Conservation (phyloP, 2,113 vertebrate species). For the Ciconia maguari region DNA sequence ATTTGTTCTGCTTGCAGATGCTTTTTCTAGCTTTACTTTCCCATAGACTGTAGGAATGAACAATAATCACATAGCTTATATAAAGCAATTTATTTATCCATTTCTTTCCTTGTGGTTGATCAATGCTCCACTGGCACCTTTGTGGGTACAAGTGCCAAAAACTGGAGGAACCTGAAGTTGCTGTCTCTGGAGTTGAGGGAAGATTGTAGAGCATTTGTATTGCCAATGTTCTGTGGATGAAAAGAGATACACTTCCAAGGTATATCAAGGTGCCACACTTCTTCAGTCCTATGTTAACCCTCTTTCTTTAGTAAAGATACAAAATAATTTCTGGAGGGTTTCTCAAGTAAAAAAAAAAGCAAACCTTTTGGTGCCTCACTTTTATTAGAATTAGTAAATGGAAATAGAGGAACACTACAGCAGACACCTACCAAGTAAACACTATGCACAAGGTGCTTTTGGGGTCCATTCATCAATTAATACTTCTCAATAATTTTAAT, state of each 20-base stretch:
- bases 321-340: neutral
- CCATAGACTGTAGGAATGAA: neutral
- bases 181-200: neutral
- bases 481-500: neutral
- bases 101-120: neutral
- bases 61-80: neutral
- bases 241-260: neutral
- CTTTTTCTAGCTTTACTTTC: neutral
- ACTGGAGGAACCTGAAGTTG: neutral
- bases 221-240: neutral
- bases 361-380: neutral
- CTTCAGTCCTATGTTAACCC: neutral
- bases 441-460: neutral
- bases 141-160: neutral
- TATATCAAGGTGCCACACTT: neutral
- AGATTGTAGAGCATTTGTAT: neutral
- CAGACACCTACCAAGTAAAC: neutral
- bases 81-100: neutral
- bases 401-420: neutral
- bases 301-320: neutral
- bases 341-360: neutral
- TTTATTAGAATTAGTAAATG: neutral
- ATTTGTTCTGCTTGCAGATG: neutral
- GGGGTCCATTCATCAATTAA: neutral
- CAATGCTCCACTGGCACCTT: neutral